Evolutionary conservation across 1,140 invertebrate genomes (phyloP).

Genomic region (Eumeta japonica): DNA sequence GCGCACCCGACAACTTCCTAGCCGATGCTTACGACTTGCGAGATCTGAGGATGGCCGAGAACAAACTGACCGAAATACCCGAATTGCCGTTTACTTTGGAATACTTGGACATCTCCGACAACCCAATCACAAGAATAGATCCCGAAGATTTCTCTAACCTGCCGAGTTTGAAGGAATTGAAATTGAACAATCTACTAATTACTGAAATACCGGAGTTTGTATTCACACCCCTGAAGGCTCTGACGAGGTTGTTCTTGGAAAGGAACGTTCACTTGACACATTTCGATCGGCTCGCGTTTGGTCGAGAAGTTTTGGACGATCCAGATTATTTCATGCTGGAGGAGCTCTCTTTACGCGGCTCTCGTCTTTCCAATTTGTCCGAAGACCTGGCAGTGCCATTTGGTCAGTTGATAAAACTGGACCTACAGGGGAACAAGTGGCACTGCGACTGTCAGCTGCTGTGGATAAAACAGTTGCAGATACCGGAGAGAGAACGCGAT

Average conservation of each 20-base stretch:
- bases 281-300: slow-evolving; percentile 39
- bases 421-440: slow-evolving; percentile 49
- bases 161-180: slow-evolving; percentile 32
- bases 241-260: slow-evolving; percentile 36
- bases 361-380: slow-evolving; percentile 32
- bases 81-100: slow-evolving; percentile 44
- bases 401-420: slow-evolving; percentile 29
- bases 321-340: slow-evolving; percentile 37
- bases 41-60: slow-evolving; percentile 34
- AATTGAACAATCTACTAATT: slow-evolving; percentile 44
- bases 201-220: slow-evolving; percentile 29
- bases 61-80: slow-evolving; percentile 34
- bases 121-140: slow-evolving; percentile 33
- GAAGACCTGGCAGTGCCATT: slow-evolving; percentile 28
- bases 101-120: slow-evolving; percentile 47
- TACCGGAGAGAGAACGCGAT: slow-evolving; percentile 28
- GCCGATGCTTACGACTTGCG: slow-evolving; percentile 39
- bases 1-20: slow-evolving; percentile 42
- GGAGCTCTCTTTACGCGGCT: slow-evolving; percentile 36
- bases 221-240: slow-evolving; percentile 29
- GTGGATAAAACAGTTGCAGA: slow-evolving; percentile 45
- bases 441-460: slow-evolving; percentile 39
- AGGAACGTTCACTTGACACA: slow-evolving; percentile 38
- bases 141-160: slow-evolving; percentile 37
- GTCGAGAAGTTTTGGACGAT: slow-evolving; percentile 34